Base-by-base conservation (phyloP, 2,888 invertebrate genomes). In the Dastarcus helophoroides region DNA sequence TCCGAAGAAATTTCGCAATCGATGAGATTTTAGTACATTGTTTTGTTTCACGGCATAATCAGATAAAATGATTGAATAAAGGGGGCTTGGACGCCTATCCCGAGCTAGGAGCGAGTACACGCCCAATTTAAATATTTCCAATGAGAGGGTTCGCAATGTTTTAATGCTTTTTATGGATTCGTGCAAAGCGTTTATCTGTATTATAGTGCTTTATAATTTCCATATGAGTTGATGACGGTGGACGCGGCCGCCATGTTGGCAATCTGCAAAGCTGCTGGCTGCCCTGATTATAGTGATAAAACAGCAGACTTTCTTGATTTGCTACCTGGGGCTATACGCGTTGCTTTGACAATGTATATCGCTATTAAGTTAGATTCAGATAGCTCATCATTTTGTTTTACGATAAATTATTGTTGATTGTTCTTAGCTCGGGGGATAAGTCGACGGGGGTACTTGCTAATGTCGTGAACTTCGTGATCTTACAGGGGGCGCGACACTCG, bases 141-240 rank as follows among this genome's bases (percentile, higher is more conserved):
- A 58, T 56, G 53, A 53, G 48, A 49, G 54, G 51, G 49, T 51
- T 50, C 41, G 39, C 36, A 44, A 40, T 41, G 43, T 47, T 56
- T 57, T 54, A 53, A 54, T 53, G 51, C 51, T 48, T 57, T 58
- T 57, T 55, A 54, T 49, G 52, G 53, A 57, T 58, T 54, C 58
- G 55, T 51, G 53, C 53, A 47, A 46, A 50, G 47, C 57, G 53
- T 57, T 59, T 59, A 56, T 50, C 54, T 51, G 51, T 51, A 56
- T 58, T 56, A 58, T 57, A 56, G 56, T 55, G 47, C 51, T 53
- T 47, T 43, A 47, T 51, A 53, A 59, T 59, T 57, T 58, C 56
- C 59, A 58, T 57, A 59, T 52, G 50, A 50, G 24, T 8, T 11
- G 7, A 22, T 17, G 19, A 8, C 17, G 33, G 26, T 30, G 33